A percentile compares a stretch with the other conserved stretches of the same genome.
Evolutionary conservation across 2,888 invertebrate species (phyloP).

Genomic region (Tinea trinotella): DNA sequence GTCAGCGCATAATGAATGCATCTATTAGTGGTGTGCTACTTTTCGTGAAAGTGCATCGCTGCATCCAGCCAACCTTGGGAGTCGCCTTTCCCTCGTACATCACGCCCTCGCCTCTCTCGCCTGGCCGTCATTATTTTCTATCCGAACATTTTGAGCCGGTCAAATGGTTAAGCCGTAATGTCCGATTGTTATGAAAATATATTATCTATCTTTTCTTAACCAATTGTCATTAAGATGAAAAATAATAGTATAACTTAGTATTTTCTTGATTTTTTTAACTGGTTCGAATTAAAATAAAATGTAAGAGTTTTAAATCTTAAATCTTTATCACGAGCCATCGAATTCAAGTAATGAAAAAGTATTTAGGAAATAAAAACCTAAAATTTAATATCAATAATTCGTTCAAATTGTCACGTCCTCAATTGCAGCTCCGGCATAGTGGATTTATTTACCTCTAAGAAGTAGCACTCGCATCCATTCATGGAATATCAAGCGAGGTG

Average conservation of each 20-base stretch:
- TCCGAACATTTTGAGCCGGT: constrained; percentile 38
- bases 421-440: no score
- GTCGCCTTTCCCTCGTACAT: constrained; percentile 68
- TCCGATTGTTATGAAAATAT: constrained; percentile 6
- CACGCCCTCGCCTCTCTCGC: constrained; percentile 35
- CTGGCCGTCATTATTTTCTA: constrained; percentile 43
- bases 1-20: constrained; percentile 56
- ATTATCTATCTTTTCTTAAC: neutral
- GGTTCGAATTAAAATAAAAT: no score
- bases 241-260: neutral
- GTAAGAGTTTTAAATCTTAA: no score
- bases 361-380: no score
- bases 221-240: neutral
- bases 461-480: no score
- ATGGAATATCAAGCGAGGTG: no score
- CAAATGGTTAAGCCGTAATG: neutral
- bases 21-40: constrained; percentile 50
- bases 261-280: no score
- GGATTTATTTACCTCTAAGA: no score
- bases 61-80: constrained; percentile 56
- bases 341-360: no score
- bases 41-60: constrained; percentile 64
- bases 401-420: no score
- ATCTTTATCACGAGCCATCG: no score
- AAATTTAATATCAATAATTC: no score